Evolutionary conservation across 2,113 vertebrate genomes (phyloP), one percentile per base, ranked within the genome.

Genomic region (Phycodurus eques): DNA sequence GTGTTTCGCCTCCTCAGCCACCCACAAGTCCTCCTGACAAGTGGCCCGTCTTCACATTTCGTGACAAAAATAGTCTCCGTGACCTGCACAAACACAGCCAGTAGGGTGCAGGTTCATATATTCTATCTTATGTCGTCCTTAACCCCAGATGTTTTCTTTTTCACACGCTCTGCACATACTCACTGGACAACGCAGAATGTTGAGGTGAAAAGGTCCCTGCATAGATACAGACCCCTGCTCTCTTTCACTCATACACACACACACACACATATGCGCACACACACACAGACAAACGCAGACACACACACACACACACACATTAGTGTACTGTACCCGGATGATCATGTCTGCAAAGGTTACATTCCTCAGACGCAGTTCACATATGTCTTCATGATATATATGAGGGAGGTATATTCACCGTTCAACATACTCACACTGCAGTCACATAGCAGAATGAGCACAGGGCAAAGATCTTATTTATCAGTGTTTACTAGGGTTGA

Each of bases 1-100:
- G 31, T 35, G 15, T 27, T 59, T 59, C 27, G 13, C 27, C 33
- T 54, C 39, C 43, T 31, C 43, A 15, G 44, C 13, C 44, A 31
- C 62, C 4, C 14, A 33, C 67, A 69, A 75, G 79, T 83, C 80
- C 80, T 15, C 53, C 53, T 80, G 74, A 79, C 80, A 68, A 63
- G 67, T 72, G 63, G 57, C 72, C 72, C n/a, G 17, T 85, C 82
- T 78, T 88, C 88, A 85, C 85, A 67, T 86, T 88, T 85, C 84
- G 47, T 72, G 85, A 80, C 84, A 76, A 76, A 85, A 86, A 88
- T 85, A 89, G 85, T 68, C 61, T 68, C 68, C 11, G 31, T 27
- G 54, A 44, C 74, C 57, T 61, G 81, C 74, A 71, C 31, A 73
- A 53, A 78, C 54, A 73, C 67, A 73, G 63, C 67, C 76, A 44